Percentiles rank a stretch among this genome's conserved stretches.
These are phyloP conservation scores for Amblyraja radiata DNA, from an alignment of 2,797 vertebrate species.

Conservation along the genomic window DNA sequence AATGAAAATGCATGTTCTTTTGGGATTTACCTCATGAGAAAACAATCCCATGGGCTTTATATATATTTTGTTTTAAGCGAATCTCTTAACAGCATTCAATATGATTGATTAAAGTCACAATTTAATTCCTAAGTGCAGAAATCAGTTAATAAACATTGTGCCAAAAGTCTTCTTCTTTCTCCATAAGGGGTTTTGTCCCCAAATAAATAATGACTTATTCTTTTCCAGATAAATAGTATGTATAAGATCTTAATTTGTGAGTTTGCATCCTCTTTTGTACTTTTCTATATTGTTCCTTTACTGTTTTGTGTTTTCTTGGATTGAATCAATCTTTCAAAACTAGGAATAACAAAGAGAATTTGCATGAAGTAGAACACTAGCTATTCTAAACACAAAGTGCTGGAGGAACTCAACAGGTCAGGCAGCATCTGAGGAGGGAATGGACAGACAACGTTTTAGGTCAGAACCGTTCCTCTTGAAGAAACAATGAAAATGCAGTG, in stretches of 20 bases:
- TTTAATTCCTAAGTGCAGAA: slow-evolving; percentile 46
- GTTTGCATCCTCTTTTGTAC: neutral
- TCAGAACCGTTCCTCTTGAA: too few relatives aligned
- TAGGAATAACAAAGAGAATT: neutral
- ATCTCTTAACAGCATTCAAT: slow-evolving; percentile 66
- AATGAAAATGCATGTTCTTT: slow-evolving; percentile 64
- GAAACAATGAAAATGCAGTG: too few relatives aligned
- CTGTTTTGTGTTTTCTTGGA: neutral
- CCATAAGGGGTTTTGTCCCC: neutral
- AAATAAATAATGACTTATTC: neutral
- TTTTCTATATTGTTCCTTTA: neutral
- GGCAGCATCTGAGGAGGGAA: too few relatives aligned
- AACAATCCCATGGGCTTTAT: slow-evolving; percentile 62
- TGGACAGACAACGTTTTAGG: too few relatives aligned
- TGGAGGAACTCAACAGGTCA: too few relatives aligned
- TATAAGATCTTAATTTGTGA: neutral
- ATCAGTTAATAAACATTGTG: neutral
- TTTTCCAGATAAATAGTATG: neutral
- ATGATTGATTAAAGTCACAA: slow-evolving; percentile 64
- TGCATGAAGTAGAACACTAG: neutral
- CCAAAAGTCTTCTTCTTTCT: slow-evolving; percentile 9
- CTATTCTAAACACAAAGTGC: neutral
- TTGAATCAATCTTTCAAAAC: neutral
- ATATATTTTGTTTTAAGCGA: slow-evolving; percentile 71
- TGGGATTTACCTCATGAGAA: slow-evolving; percentile 68